phyloP scores from a whole-genome alignment of 2,113 vertebrate species.

The Peromyscus californicus region DNA sequence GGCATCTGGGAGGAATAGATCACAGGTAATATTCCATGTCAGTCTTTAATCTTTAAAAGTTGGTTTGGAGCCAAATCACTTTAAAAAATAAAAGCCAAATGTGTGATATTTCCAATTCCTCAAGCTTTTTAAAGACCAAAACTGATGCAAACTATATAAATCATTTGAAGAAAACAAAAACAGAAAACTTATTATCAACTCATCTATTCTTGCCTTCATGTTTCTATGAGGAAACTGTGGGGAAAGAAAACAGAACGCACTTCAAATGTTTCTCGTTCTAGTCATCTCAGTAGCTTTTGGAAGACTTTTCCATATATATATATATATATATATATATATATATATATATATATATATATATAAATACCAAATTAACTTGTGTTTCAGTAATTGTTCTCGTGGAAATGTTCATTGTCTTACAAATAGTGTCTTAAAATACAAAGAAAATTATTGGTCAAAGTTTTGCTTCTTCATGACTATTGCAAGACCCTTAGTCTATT shows the following conservation, averaged over 20 bases:
- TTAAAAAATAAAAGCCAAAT: not conserved
- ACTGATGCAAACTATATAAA: not conserved
- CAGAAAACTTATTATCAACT: not conserved
- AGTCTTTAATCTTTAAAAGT: constrained; percentile 1
- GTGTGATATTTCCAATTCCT: not conserved
- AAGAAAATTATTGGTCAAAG: not conserved
- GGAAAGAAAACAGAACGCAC: not conserved
- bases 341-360: not conserved
- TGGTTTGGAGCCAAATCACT: not conserved
- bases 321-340: too few relatives aligned
- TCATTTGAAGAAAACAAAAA: not conserved
- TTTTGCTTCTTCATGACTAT: not conserved
- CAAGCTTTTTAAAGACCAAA: not conserved
- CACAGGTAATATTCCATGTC: not conserved
- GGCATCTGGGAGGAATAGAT: not conserved
- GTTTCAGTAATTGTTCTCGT: not conserved
- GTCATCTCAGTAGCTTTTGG: not conserved
- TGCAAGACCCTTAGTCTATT: not conserved
- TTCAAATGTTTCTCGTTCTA: not conserved
- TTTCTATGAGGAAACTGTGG: not conserved
- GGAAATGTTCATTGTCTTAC: not conserved
- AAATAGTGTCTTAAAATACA: not conserved
- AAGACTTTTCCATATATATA: not conserved
- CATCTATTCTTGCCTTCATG: not conserved
- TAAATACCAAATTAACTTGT: not conserved